A percentile compares a stretch with the other conserved stretches of the same genome.
These are phyloP conservation scores for Poeciliopsis presidionis DNA, from an alignment of 2,797 vertebrate genomes.

Conservation along the genomic window DNA sequence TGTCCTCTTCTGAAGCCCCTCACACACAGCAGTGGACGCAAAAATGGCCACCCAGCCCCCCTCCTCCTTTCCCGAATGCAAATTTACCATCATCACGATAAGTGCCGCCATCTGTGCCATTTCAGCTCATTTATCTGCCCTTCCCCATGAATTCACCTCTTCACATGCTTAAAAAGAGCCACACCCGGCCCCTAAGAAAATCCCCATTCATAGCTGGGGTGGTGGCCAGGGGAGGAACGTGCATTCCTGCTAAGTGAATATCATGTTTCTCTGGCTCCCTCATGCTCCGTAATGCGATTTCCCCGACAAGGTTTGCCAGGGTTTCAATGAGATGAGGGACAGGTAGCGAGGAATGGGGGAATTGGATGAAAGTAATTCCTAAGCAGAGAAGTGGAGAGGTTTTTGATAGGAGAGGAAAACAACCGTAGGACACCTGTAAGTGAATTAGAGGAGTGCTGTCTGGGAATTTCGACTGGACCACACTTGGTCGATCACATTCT, in stretches of 20 bases:
- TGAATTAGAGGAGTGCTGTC: slow-evolving; percentile 69
- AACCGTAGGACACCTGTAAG: slow-evolving; percentile 70
- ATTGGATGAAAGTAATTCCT: slow-evolving; percentile 66
- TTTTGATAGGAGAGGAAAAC: slow-evolving; percentile 37
- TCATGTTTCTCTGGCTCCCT: slow-evolving; percentile 65
- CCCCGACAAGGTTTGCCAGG: slow-evolving; percentile 58
- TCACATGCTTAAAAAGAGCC: slow-evolving; percentile 58
- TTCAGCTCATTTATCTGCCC: slow-evolving; percentile 73
- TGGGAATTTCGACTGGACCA: slow-evolving; percentile 57
- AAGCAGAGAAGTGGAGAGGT: slow-evolving; percentile 37
- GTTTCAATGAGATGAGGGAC: slow-evolving; percentile 60
- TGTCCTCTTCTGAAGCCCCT: slow-evolving; percentile 64
- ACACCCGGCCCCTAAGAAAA: slow-evolving; percentile 49
- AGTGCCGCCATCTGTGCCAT: slow-evolving; percentile 73
- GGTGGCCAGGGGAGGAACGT: slow-evolving; percentile 49
- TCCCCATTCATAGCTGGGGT: slow-evolving; percentile 49
- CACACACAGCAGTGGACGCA: slow-evolving; percentile 50
- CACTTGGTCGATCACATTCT: slow-evolving; percentile 35
- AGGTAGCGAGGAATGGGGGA: slow-evolving; percentile 60
- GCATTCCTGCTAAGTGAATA: slow-evolving; percentile 67
- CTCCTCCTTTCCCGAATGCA: slow-evolving; percentile 50
- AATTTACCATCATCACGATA: slow-evolving; percentile 76
- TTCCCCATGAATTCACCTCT: slow-evolving; percentile 61
- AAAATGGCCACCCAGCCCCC: slow-evolving; percentile 7
- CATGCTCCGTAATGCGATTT: slow-evolving; percentile 76